These are phyloP conservation scores for Anoplolepis gracilipes DNA, from an alignment of 1,140 invertebrate genomes.

Conservation along the genomic window DNA sequence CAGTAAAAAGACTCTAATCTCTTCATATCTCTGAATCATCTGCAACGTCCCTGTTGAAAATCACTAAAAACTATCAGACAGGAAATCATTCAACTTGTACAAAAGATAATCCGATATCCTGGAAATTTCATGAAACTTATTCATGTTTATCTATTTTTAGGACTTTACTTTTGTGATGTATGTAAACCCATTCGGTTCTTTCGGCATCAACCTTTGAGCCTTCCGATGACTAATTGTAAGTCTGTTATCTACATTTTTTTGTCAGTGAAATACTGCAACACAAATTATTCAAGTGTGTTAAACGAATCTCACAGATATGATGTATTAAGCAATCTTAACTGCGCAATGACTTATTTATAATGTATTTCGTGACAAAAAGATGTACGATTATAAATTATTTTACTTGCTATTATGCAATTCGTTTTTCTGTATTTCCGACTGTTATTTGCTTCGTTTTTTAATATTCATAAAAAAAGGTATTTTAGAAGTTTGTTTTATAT, in stretches of 20 bases:
- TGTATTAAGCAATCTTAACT: slow-evolving; percentile 14
- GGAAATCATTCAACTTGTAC: slow-evolving; percentile 1
- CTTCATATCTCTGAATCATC: not conserved
- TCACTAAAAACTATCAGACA: not conserved
- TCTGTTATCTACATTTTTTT: slow-evolving; percentile 72
- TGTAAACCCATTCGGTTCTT: not conserved
- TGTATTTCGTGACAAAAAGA: slow-evolving; percentile 19
- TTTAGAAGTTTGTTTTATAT: not conserved
- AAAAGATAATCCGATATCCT: slow-evolving; percentile 1
- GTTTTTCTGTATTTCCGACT: not conserved
- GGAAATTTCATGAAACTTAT: slow-evolving; percentile 15
- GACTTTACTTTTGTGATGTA: slow-evolving; percentile 38
- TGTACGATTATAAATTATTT: slow-evolving; percentile 39
- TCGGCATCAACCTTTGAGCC: slow-evolving; percentile 49
- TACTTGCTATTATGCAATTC: not conserved
- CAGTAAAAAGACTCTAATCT: not conserved
- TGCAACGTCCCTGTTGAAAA: not conserved
- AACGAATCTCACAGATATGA: not conserved
- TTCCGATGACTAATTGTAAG: slow-evolving; percentile 61
- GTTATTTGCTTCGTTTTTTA: not conserved
- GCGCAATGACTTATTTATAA: slow-evolving; percentile 42
- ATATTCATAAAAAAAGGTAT: not conserved
- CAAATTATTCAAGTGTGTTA: slow-evolving; percentile 24
- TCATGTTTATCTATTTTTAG: slow-evolving; percentile 50
- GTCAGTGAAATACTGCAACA: slow-evolving; percentile 67